phyloP scores from a whole-genome alignment of 2,113 vertebrate species.

The Gorsachius goisagi region DNA sequence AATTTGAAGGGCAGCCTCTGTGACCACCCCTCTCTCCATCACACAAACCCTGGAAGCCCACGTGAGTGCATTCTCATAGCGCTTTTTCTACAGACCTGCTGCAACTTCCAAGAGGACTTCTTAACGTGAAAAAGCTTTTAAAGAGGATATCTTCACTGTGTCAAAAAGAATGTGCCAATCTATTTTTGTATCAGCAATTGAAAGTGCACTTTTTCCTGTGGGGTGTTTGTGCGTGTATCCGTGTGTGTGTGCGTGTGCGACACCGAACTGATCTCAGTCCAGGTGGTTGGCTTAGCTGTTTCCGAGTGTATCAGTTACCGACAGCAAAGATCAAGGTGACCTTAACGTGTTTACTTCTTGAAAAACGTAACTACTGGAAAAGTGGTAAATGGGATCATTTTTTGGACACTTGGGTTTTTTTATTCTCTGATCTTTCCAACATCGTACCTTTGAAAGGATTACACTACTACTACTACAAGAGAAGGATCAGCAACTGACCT shows the following conservation, averaged over 20 bases:
- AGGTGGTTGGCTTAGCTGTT: conserved; percentile 30
- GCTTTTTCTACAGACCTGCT: conserved; percentile 43
- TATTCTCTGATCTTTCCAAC: conserved; percentile 44
- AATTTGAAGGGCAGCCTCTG: not conserved
- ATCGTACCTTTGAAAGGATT: conserved; percentile 23
- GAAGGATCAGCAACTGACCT: conserved; percentile 30
- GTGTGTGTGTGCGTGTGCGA: not conserved
- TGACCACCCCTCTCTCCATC: not conserved
- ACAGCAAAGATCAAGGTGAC: conserved; percentile 34
- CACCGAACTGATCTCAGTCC: not conserved
- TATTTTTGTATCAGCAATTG: conserved; percentile 74
- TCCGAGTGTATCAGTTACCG: conserved; percentile 17
- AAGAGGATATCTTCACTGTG: conserved; percentile 51
- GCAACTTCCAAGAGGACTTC: conserved; percentile 7
- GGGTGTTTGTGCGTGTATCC: not conserved
- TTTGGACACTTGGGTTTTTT: conserved; percentile 7
- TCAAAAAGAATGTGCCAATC: conserved; percentile 74
- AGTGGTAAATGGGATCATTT: conserved; percentile 41
- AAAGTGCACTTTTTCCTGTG: conserved; percentile 71
- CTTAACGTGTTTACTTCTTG: not conserved
- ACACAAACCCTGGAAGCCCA: not conserved
- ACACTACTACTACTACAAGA: conserved; percentile 15
- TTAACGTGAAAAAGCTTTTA: conserved; percentile 44
- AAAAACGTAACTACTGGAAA: conserved; percentile 38
- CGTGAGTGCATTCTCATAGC: conserved; percentile 5